Evolutionary conservation across 2,797 vertebrate genomes (phyloP), one percentile per base, ranked within the genome.

Genomic region (Heliangelus exortis): DNA sequence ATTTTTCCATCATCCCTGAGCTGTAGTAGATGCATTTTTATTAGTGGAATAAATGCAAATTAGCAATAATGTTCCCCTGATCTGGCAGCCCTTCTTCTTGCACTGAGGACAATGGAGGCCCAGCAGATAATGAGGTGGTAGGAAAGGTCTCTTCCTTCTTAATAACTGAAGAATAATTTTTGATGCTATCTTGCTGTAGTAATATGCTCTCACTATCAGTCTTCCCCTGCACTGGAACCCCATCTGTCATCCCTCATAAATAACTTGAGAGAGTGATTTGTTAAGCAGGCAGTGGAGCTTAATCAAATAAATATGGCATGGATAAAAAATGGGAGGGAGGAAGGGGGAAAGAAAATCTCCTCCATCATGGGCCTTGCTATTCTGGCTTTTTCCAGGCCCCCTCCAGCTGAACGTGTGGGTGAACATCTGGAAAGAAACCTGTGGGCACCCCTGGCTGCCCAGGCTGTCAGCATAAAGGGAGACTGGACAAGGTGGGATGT

Each of bases 41-140:
- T 71, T 50, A 91, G 26, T 33, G 29, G 45, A 63, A 80, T 57
- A 66, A 83, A 87, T 58, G 82, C 31, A 89, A 83, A 89, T 83
- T 48, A 82, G 31, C 63, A 71, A n/a, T 76, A 84, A 63, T 5
- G 10, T 69, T 90, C 76, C 25, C 33, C 53, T 77, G 55, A 62
- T 67, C 76, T 73, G 39, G 22, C 71, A 89, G 34, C 39, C 34
- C 59, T 89, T 84, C 45, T 18, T 55, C 18, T 36, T 45, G 33
- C 36, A 12, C 15, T 8, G 87, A 79, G 67, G 67, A 45, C 33
- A 74, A 15, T 0, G 2, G 50, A 79, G 34, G 11, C 2, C 0
- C 34, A 63, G 74, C 67, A 79, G 77, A 17, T 31, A 76, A 36
- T 0, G 0, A 13, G 12, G 4, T 36, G 31, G 39, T 33, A 48